Percentiles rank a stretch among this genome's conserved stretches.
Conservation (phyloP, 2,888 invertebrate species). For the Diarsia dahlii region DNA sequence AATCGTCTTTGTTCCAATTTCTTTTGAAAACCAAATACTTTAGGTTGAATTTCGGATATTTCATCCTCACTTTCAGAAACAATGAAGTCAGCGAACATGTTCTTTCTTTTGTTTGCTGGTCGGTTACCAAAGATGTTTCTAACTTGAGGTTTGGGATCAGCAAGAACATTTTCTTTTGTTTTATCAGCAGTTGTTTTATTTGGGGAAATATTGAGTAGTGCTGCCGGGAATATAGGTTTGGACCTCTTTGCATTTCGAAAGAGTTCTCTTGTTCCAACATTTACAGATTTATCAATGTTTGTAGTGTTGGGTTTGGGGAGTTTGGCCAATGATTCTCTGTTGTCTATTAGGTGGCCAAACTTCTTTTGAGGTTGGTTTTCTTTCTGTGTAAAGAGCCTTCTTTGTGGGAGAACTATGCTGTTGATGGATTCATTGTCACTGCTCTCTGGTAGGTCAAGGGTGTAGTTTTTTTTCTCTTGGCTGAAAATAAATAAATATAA, state of each 20-base stretch:
- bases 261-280: constrained; percentile 76
- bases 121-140: constrained; percentile 80
- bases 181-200: constrained; percentile 78
- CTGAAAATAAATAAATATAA: constrained; percentile 70
- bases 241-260: constrained; percentile 74
- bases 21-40: constrained; percentile 78
- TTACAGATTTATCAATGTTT: constrained; percentile 72
- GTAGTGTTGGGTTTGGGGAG: constrained; percentile 71
- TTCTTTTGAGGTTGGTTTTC: constrained; percentile 75
- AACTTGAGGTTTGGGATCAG: constrained; percentile 71
- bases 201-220: constrained; percentile 77
- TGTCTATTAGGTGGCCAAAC: constrained; percentile 73
- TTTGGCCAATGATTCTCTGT: constrained; percentile 76
- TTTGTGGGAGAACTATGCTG: constrained; percentile 84
- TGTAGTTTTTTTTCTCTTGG: constrained; percentile 79
- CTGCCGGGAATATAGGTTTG: constrained; percentile 80
- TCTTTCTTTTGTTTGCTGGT: constrained; percentile 78
- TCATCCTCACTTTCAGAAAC: constrained; percentile 85
- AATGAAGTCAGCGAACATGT: constrained; percentile 83
- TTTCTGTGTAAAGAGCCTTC: constrained; percentile 81
- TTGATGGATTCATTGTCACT: constrained; percentile 84
- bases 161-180: constrained; percentile 72
- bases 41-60: constrained; percentile 80
- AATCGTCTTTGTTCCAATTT: constrained; percentile 64
- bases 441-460: constrained; percentile 82